Conservation (phyloP, 2,113 vertebrate genomes). For the Cervus canadensis region DNA sequence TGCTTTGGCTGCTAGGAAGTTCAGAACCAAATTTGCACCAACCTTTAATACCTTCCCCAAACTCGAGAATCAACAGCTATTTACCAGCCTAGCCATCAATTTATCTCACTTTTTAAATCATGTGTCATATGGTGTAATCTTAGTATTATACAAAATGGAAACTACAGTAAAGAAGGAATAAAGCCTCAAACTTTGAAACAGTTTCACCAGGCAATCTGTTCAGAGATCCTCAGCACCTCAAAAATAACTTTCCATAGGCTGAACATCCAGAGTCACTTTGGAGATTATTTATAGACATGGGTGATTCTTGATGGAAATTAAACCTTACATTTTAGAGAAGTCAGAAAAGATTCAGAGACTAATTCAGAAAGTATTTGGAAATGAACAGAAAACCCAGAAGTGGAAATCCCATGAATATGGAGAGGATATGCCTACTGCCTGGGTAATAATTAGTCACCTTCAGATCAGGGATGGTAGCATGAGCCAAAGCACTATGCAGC, state of each 20-base stretch:
- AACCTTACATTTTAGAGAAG: slow-evolving; percentile 23
- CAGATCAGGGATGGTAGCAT: not conserved
- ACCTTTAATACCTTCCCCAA: not conserved
- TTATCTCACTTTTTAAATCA: not conserved
- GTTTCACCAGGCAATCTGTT: not conserved
- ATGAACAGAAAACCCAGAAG: slow-evolving; percentile 9
- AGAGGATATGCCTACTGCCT: slow-evolving; percentile 12
- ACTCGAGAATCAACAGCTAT: not conserved
- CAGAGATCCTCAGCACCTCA: not conserved
- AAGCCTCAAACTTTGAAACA: not conserved
- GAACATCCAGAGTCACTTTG: not conserved
- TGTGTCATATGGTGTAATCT: not conserved
- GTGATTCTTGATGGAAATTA: slow-evolving; percentile 41
- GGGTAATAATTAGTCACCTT: slow-evolving; percentile 31
- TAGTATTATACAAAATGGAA: not conserved
- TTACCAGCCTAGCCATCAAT: not conserved
- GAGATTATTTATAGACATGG: slow-evolving; percentile 24
- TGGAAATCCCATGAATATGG: slow-evolving; percentile 13
- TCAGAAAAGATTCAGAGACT: slow-evolving; percentile 5
- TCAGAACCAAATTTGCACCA: not conserved
- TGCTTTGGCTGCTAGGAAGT: not conserved
- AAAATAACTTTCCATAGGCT: not conserved
- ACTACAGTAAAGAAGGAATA: not conserved
- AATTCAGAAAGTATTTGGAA: slow-evolving; percentile 27
- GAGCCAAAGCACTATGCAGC: not conserved